Evolutionary conservation across 2,888 invertebrate genomes (phyloP).

Genomic region (Chesias legatella): DNA sequence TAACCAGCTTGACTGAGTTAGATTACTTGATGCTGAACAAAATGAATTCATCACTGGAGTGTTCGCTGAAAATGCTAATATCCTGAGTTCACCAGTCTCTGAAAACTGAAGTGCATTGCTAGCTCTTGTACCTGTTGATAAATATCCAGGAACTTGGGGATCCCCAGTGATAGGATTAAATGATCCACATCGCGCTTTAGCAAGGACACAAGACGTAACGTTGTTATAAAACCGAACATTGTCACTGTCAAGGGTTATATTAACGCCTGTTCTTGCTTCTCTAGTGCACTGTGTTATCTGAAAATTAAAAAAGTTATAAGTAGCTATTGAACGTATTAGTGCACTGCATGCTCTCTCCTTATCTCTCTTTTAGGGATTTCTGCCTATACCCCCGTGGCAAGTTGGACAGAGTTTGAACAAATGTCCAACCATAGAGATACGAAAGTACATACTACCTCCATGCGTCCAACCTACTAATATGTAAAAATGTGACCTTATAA

Average conservation of each 20-base stretch:
- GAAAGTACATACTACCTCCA: too few species aligned
- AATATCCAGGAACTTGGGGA: conserved; percentile 74
- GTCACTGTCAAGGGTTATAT: conserved; percentile 69
- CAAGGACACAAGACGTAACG: conserved; percentile 83
- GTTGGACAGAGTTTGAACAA: too few species aligned
- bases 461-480: too few species aligned
- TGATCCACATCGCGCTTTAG: conserved; percentile 81
- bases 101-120: conserved; percentile 81
- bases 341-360: too few species aligned
- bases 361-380: too few species aligned
- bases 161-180: conserved; percentile 85
- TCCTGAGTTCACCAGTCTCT: conserved; percentile 74
- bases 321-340: too few species aligned
- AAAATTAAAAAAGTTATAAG: conserved; percentile 23
- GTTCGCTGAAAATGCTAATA: conserved; percentile 75
- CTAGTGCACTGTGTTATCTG: conserved; percentile 78
- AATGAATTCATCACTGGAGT: conserved; percentile 75
- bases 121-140: conserved; percentile 54
- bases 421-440: too few species aligned
- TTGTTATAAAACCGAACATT: conserved; percentile 81
- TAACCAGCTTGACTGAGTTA: conserved; percentile 76
- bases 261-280: conserved; percentile 73
- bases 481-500: too few species aligned
- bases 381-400: too few species aligned
- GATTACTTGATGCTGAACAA: conserved; percentile 72